phyloP scores from a whole-genome alignment of 2,797 vertebrate genomes.

The Sciurus vulgaris region DNA sequence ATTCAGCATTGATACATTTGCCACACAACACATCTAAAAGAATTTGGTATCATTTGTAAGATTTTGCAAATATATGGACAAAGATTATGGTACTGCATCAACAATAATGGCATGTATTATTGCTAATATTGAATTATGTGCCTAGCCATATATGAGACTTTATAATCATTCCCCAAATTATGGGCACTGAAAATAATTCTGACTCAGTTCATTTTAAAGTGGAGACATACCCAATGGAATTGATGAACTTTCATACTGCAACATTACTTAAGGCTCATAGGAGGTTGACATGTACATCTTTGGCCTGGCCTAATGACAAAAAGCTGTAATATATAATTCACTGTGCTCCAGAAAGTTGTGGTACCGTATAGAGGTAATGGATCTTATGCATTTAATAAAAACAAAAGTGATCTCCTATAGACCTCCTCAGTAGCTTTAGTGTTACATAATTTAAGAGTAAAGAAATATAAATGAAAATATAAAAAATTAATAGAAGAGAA shows the following conservation, averaged over 20 bases:
- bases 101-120: background rate
- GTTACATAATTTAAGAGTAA: background rate
- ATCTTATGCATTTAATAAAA: slow-evolving; percentile 11
- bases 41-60: slow-evolving; percentile 26
- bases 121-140: background rate
- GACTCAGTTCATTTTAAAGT: background rate
- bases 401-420: background rate
- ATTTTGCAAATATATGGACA: slow-evolving; percentile 29
- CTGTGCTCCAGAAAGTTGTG: background rate
- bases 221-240: background rate
- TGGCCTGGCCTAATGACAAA: background rate
- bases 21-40: background rate
- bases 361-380: background rate
- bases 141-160: background rate
- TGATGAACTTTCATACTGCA: background rate
- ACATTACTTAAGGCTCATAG: background rate
- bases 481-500: background rate
- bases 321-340: background rate
- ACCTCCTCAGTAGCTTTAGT: background rate
- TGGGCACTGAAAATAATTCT: background rate
- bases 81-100: background rate
- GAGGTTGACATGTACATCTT: background rate
- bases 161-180: background rate
- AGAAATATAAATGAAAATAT: background rate
- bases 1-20: background rate